Conservation (phyloP, 2,797 vertebrate species). For the Holocentrus rufus region DNA sequence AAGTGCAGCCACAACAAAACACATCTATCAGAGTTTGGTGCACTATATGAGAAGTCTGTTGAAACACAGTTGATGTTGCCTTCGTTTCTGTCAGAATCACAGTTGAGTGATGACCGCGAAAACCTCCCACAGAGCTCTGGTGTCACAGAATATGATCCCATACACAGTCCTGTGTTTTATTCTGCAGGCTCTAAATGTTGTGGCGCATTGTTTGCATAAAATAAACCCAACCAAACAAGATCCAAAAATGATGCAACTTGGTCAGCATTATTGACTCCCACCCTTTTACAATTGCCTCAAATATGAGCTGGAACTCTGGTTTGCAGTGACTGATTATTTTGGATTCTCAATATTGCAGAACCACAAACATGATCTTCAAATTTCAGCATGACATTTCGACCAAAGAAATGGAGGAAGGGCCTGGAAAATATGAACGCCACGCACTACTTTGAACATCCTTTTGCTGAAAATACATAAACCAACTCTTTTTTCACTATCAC, state of each 20-base stretch:
- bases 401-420: background rate
- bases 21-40: slow-evolving; percentile 22
- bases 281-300: background rate
- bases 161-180: background rate
- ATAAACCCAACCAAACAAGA: background rate
- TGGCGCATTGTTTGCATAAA: background rate
- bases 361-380: too few species aligned
- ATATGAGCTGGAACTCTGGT: background rate
- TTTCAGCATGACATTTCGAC: background rate
- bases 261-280: background rate
- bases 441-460: background rate
- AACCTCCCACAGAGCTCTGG: background rate
- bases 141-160: background rate
- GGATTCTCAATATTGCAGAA: background rate
- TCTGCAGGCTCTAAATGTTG: background rate
- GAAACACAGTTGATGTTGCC: slow-evolving; percentile 17
- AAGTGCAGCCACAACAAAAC: background rate
- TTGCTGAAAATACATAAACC: background rate
- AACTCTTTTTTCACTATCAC: background rate
- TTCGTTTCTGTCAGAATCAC: slow-evolving; percentile 19
- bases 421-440: background rate
- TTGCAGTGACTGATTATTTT: background rate
- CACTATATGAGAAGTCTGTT: slow-evolving; percentile 11
- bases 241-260: background rate
- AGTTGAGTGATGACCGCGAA: slow-evolving; percentile 5